These are phyloP conservation scores for Heliothis virescens DNA, from an alignment of 1,140 invertebrate genomes.

Conservation along the genomic window DNA sequence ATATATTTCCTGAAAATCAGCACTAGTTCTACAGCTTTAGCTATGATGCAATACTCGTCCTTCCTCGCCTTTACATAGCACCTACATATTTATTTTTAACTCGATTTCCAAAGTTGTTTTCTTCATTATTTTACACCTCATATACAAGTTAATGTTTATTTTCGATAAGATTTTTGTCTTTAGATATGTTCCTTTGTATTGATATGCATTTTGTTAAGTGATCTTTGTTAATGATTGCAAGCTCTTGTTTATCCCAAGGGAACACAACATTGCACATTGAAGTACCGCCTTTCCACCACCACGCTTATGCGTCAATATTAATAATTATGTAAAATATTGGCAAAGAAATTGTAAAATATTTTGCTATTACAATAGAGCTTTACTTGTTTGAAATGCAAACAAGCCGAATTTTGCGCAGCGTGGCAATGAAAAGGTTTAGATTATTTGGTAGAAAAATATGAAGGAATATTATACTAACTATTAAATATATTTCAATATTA, in stretches of 20 bases:
- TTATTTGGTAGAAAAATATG: slow-evolving; percentile 78
- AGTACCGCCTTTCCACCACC: slow-evolving; percentile 23
- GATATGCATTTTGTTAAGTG: no score
- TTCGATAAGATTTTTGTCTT: background rate
- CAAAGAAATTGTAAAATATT: background rate
- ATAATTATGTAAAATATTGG: background rate
- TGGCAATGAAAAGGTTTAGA: slow-evolving; percentile 35
- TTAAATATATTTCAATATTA: slow-evolving; percentile 58
- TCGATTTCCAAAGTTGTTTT: no score
- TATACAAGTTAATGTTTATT: slow-evolving; percentile 5
- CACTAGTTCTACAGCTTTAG: no score
- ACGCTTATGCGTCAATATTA: background rate
- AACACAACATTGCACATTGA: slow-evolving; percentile 64
- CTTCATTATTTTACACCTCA: background rate
- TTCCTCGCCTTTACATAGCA: no score
- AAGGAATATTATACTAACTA: slow-evolving; percentile 76
- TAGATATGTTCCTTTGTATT: slow-evolving; percentile 60
- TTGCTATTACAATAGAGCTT: background rate
- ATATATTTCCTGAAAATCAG: no score
- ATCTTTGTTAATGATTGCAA: slow-evolving; percentile 37
- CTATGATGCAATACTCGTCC: no score
- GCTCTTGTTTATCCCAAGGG: slow-evolving; percentile 44
- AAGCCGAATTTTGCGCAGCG: background rate
- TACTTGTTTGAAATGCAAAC: no score
- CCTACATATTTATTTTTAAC: no score